These are phyloP conservation scores for Pteronotus mesoamericanus DNA, from an alignment of 2,797 vertebrate species.

Conservation along the genomic window DNA sequence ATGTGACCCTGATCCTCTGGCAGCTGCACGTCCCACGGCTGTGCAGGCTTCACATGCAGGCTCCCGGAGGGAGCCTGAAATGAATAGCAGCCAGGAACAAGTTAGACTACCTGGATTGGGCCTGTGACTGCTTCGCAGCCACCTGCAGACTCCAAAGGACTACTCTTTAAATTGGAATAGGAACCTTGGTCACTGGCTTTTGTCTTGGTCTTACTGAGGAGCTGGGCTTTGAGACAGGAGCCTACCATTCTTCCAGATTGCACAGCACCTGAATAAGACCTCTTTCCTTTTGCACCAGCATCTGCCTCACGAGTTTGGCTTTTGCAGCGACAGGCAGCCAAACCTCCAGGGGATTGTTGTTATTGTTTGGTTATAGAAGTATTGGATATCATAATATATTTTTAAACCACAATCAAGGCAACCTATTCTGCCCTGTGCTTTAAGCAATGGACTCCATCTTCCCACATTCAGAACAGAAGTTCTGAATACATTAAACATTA, in stretches of 20 bases:
- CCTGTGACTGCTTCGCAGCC: background rate
- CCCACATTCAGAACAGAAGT: background rate
- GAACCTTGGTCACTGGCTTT: background rate
- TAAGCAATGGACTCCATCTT: background rate
- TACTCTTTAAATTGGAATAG: background rate
- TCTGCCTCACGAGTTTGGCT: background rate
- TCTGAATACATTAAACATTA: conserved; percentile 23
- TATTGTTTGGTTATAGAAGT: background rate
- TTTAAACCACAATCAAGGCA: background rate
- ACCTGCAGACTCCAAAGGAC: background rate
- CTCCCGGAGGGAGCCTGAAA: background rate
- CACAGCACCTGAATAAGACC: background rate
- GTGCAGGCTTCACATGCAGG: background rate
- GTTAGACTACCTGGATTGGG: background rate
- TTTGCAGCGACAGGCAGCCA: background rate
- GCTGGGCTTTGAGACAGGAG: background rate
- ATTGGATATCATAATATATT: background rate
- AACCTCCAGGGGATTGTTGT: background rate
- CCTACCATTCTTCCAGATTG: background rate
- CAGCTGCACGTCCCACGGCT: background rate
- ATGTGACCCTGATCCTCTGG: background rate
- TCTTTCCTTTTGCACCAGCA: background rate
- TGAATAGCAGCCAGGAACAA: background rate
- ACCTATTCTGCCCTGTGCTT: background rate
- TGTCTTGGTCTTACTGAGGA: background rate